These are phyloP conservation scores for Grantiella picta DNA, from an alignment of 2,113 vertebrate species.

Conservation along the genomic window DNA sequence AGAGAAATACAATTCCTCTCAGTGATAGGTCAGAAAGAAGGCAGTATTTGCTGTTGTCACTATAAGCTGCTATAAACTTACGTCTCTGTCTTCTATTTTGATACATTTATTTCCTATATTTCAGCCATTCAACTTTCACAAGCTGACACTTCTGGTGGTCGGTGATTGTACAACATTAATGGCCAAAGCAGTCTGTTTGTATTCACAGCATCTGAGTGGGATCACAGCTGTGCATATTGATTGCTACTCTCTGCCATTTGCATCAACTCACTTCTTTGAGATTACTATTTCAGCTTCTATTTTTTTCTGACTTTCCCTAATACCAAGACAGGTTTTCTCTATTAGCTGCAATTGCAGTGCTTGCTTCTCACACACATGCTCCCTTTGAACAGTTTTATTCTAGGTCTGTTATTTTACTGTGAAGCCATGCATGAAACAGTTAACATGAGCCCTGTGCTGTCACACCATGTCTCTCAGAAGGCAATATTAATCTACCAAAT, in stretches of 20 bases:
- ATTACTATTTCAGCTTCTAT: background rate
- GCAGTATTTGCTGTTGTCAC: background rate
- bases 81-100: background rate
- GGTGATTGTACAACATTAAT: background rate
- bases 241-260: background rate
- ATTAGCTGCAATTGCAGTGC: background rate
- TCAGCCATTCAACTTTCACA: background rate
- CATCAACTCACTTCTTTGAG: background rate
- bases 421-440: background rate
- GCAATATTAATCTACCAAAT: background rate
- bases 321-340: background rate
- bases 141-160: background rate
- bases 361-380: background rate
- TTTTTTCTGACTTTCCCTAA: background rate
- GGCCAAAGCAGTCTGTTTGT: background rate
- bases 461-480: background rate
- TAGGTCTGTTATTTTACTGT: background rate
- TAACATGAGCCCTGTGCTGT: background rate
- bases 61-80: background rate
- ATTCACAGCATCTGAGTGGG: background rate
- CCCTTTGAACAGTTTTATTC: background rate
- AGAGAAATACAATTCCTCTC: background rate
- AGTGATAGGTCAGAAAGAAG: background rate
- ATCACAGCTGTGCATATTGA: background rate
- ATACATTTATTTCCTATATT: background rate